These are phyloP conservation scores for Melanostigma gelatinosum DNA, from an alignment of 2,113 vertebrate species.

Conservation along the genomic window DNA sequence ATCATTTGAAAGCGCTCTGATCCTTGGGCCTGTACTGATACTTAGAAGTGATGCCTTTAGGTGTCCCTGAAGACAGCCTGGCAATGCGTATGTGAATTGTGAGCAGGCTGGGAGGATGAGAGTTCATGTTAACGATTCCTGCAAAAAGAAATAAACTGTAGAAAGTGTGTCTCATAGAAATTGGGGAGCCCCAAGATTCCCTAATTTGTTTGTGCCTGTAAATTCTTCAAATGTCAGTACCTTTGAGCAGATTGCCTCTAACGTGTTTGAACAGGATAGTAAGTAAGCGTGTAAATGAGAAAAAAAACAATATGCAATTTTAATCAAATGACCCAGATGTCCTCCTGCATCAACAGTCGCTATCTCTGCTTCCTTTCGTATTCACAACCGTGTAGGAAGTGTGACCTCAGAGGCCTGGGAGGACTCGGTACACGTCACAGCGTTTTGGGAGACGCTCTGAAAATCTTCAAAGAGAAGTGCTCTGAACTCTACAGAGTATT, in stretches of 20 bases:
- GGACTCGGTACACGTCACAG: slow-evolving; percentile 31
- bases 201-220: slow-evolving; percentile 4
- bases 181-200: background rate
- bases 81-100: background rate
- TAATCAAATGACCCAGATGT: slow-evolving; percentile 28
- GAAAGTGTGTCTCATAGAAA: background rate
- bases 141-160: background rate
- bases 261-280: slow-evolving; percentile 1
- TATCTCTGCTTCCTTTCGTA: slow-evolving; percentile 15
- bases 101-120: background rate
- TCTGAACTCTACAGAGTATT: slow-evolving; percentile 18
- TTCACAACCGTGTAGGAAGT: slow-evolving; percentile 17
- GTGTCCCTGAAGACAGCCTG: slow-evolving; percentile 8
- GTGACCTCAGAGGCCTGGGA: slow-evolving; percentile 21
- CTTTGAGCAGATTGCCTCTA: slow-evolving; percentile 3
- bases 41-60: background rate
- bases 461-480: slow-evolving; percentile 48
- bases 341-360: slow-evolving; percentile 5
- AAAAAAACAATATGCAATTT: background rate
- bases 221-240: background rate
- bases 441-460: slow-evolving; percentile 7
- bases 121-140: background rate
- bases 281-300: slow-evolving; percentile 22
- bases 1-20: slow-evolving; percentile 12
- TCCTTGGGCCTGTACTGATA: background rate